Base-by-base conservation (phyloP, 2,888 invertebrate species). In the Entomobrya multifasciata region DNA sequence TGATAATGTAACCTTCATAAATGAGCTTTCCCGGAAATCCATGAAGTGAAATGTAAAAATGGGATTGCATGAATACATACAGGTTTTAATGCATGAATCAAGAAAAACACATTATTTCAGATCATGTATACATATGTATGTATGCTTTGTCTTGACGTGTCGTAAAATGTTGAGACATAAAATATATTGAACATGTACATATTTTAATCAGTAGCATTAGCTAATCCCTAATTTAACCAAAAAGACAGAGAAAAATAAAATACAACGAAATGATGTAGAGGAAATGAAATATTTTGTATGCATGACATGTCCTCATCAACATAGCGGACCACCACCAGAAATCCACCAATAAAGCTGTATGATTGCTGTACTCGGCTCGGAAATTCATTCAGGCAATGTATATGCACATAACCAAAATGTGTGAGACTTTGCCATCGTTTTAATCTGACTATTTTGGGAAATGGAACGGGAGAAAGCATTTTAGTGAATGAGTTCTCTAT, bases 281-380 rank as follows among this genome's bases (percentile, higher is more conserved):
- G 49, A 76, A 83, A 76, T 76, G 49, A 25, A 76, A 83, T 82
- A 76, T 82, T 88, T 88, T 88, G 77, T 87, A 89, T 89, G 89
- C 89, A 89, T 89, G 88, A 87, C 89, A 88, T 88, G 89, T 84
- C 74, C 30, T 15, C 52, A 20, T 13, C n/a, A 55, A 6, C 22
- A 60, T 44, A 13, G 6, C 6, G 49, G 6, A 17, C 55, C 22
- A 55, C 60, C 41, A 22, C 76, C 36, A 36, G 55, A 55, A 77
- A 41, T 20, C 60, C 44, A 22, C 49, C 72, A 72, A 1, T n/a
- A 67, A 17, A 30, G 41, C 11, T n/a, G n/a, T n/a, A n/a, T n/a
- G n/a, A 25, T 70, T 5, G 15, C 47, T 17, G 36, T n/a, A 22
- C 13, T n/a, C n/a, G n/a, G 17, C 20, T 77, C 30, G 78, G 44